Evolutionary conservation across 1,140 invertebrate species (phyloP), one percentile per base, ranked within the genome.

Genomic region (Orius insidiosus): DNA sequence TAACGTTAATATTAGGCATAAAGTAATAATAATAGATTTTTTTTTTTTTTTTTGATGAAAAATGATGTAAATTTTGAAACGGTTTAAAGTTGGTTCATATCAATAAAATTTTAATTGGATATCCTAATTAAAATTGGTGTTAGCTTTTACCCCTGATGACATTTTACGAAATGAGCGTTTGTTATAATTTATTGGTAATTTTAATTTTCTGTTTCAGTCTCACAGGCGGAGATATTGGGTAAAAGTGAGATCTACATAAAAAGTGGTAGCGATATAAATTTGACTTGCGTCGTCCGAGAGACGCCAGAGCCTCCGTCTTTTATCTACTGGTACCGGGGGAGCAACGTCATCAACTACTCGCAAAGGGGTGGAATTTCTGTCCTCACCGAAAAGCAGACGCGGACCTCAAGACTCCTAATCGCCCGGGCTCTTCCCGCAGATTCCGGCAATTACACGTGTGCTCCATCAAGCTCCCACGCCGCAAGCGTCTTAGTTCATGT

Each of bases 401-500:
- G 83, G 46, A 87, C 81, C 47, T 85, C 81, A 50, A 71, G 79
- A 51, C 69, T 89, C 55, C 69, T 86, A 46, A 87, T 90, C 57
- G 80, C 80, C 13, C 70, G 77, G 51, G 82, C 57, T 19, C 65
- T 76, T 40, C 72, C 80, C 16, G 68, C 73, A 51, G 84, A 87
- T 63, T 84, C 82, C 4, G 85, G 85, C 24, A 88, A 88, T 66
- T 89, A 88, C 63, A 87, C 84, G 4, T 89, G 85, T 59, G 74
- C 80, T 8, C 81, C 82, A 58, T 66, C 68, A 42, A 69, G 70
- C 48, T 69, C 68, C n/a, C 69, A 72, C 49, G 67, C 70, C 40
- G 67, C 71, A 11, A 71, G 68, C 48, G 69, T 74, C 38, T 60
- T 71, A 34, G 71, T 75, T 18, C 70, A 74, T 58, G 72, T 75